These are phyloP conservation scores for Mionectes olivaceus DNA, from an alignment of 2,797 vertebrate genomes.

Conservation along the genomic window DNA sequence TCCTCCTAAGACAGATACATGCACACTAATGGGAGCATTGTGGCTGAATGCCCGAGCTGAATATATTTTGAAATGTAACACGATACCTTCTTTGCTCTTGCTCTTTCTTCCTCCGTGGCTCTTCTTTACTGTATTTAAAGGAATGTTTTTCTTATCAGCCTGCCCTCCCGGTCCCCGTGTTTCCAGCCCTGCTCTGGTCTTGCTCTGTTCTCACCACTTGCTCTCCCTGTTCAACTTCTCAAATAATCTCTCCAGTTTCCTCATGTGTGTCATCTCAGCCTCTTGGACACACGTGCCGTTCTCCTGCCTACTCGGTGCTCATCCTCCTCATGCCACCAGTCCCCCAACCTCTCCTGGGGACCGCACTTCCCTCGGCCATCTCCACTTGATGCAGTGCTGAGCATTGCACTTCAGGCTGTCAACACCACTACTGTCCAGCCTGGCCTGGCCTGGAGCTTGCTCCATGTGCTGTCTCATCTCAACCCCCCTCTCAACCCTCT, in stretches of 20 bases:
- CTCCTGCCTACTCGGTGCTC: not conserved
- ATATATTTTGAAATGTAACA: not conserved
- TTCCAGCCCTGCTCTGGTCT: not conserved
- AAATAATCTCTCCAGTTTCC: not conserved
- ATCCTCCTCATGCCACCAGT: rapidly evolving
- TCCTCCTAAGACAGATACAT: not conserved
- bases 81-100: not conserved
- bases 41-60: not conserved
- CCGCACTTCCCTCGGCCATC: rapidly evolving
- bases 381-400: not conserved
- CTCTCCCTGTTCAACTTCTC: not conserved
- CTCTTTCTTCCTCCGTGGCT: not conserved
- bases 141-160: not conserved
- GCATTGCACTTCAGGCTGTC: not conserved
- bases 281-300: not conserved
- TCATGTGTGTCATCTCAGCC: not conserved
- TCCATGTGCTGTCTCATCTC: rapidly evolving
- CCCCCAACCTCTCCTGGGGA: rapidly evolving
- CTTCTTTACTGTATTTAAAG: not conserved
- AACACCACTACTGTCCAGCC: not conserved
- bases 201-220: not conserved
- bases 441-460: not conserved
- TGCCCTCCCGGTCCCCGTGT: rapidly evolving
- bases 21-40: not conserved
- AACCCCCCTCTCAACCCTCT: not conserved